Conservation (phyloP, 2,888 invertebrate genomes). For the Tineola bisselliella region DNA sequence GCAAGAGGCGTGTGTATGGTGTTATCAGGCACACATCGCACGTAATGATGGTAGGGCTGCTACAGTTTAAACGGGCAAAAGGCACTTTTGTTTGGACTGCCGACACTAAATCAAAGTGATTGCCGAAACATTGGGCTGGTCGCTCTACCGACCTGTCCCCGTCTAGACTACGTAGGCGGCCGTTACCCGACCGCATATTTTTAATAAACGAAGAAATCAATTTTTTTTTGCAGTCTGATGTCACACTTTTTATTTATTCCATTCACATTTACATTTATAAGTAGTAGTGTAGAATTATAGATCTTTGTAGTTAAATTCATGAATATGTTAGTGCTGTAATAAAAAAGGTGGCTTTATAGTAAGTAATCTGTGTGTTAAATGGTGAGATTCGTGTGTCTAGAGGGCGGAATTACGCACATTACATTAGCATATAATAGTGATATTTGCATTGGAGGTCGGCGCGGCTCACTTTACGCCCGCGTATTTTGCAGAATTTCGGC, state of each 20-base stretch:
- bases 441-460: constrained; percentile 49
- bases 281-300: background rate
- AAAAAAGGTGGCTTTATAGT: background rate
- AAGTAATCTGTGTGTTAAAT: background rate
- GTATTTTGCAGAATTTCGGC: constrained; percentile 53
- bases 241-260: too few relatives aligned
- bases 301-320: background rate
- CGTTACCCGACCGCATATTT: too few relatives aligned
- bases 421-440: constrained; percentile 61
- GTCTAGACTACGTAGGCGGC: background rate
- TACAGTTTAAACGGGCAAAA: background rate
- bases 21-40: constrained; percentile 7
- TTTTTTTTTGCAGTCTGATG: too few relatives aligned
- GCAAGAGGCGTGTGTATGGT: constrained; percentile 2
- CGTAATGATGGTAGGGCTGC: background rate
- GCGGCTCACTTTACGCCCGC: constrained; percentile 36
- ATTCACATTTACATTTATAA: too few relatives aligned
- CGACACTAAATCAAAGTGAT: constrained; percentile 43
- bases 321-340: background rate
- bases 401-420: constrained; percentile 41
- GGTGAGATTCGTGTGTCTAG: constrained; percentile 3
- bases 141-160: background rate
- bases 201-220: too few relatives aligned
- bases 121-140: constrained; percentile 28
- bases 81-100: constrained; percentile 29